Base-by-base conservation (phyloP, 2,113 vertebrate genomes). In the Epinephelus cyanopodus region DNA sequence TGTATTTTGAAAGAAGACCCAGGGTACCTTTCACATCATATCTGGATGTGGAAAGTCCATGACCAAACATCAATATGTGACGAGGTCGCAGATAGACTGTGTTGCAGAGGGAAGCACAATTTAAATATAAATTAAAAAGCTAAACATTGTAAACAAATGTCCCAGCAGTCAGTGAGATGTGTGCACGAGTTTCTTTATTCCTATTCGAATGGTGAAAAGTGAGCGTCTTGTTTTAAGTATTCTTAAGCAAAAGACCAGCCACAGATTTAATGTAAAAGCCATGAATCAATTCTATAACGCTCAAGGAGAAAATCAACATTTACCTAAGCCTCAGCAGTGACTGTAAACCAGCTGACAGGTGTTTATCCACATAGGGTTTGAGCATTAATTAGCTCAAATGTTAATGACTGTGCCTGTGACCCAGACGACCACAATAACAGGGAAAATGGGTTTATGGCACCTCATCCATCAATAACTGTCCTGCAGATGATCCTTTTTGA, bases 401-500 rank as follows among this genome's bases (percentile, higher is more conserved):
- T 76, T 77, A 84, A 91, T 85, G 53, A 54, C 47, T 42, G 42
- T 64, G 52, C 25, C 57, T 37, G 48, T 72, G 77, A 84, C 88
- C 82, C 42, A 18, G 39, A 21, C 6, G 50, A 52, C 71, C 27
- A 56, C 65, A 80, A 69, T 69, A 74, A 74, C n/a, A 65, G 15
- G n/a, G 63, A 79, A 37, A 79, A 67, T 53, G 73, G 27, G 76
- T 72, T 73, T 6, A 39, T 57, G 47, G 62, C 81, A 61, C 67
- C 70, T 84, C 82, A 89, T 88, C 80, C 74, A 90, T 90, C 83
- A 88, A 70, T 81, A 70, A 75, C 74, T 74, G 57, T 85, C 74
- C 67, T 6, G 21, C n/a, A 27, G 52, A 47, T 67, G 21, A 71
- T 83, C 21, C 45, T 27, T 63, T 81, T 21, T 21, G 47, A 73